phyloP scores from a whole-genome alignment of 2,113 vertebrate genomes.

The Alces alces region DNA sequence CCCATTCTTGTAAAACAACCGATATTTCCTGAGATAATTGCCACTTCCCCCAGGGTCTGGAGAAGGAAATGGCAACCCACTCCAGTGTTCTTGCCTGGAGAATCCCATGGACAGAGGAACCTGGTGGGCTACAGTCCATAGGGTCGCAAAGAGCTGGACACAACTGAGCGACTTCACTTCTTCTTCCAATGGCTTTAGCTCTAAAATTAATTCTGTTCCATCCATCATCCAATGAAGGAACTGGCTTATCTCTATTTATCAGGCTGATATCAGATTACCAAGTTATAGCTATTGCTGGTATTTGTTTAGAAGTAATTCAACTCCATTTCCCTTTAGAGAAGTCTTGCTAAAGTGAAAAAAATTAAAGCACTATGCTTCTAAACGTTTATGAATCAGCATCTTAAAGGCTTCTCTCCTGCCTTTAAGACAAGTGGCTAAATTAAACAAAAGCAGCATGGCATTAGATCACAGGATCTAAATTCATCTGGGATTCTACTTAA shows the following conservation, averaged over 20 bases:
- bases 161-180: too few species aligned
- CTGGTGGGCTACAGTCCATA: too few species aligned
- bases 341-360: neutral
- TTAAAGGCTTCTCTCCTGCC: neutral
- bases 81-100: too few species aligned
- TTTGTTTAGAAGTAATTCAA: constrained; percentile 32
- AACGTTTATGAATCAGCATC: constrained; percentile 34
- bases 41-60: neutral
- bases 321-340: neutral
- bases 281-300: neutral
- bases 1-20: neutral
- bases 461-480: constrained; percentile 43
- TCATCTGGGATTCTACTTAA: constrained; percentile 44
- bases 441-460: constrained; percentile 41
- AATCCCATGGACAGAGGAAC: too few species aligned
- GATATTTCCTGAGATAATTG: neutral
- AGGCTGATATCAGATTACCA: constrained; percentile 33
- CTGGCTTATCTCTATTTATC: neutral
- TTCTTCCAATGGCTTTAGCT: neutral
- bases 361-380: neutral
- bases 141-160: too few species aligned
- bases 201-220: constrained; percentile 28
- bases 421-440: constrained; percentile 31
- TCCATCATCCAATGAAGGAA: neutral
- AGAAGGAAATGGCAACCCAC: too few species aligned